A percentile compares a stretch with the other conserved stretches of the same genome.
These are phyloP conservation scores for Daphoenositta chrysoptera DNA, from an alignment of 2,113 vertebrate species.

Conservation along the genomic window DNA sequence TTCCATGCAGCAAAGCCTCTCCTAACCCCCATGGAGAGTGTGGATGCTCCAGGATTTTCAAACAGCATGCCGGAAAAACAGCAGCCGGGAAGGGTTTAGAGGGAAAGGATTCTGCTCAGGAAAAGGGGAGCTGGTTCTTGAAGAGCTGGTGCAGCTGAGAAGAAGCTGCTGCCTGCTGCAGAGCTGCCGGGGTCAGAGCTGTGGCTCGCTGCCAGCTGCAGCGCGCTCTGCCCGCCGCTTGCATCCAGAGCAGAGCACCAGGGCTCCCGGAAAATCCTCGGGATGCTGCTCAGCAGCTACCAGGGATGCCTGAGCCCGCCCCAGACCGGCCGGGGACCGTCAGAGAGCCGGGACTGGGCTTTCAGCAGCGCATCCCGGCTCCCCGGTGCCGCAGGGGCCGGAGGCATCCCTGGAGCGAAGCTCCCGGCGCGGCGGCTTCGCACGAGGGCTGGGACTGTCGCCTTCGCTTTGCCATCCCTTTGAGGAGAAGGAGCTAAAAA, in stretches of 20 bases:
- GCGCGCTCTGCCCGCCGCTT: background rate
- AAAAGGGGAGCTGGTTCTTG: background rate
- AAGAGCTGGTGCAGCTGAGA: background rate
- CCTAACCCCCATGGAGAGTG: fast-evolving
- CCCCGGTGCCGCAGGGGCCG: background rate
- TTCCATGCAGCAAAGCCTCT: background rate
- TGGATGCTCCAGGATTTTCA: background rate
- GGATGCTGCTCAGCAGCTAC: background rate
- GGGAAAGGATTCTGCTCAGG: background rate
- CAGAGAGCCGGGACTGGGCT: fast-evolving
- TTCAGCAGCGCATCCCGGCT: background rate
- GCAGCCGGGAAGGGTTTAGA: background rate
- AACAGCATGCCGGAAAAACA: background rate
- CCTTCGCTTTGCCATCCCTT: background rate
- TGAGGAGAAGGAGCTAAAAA: conserved; percentile 48
- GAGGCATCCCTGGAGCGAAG: background rate
- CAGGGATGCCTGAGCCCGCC: background rate
- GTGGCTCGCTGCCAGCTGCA: background rate
- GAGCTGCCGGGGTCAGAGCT: background rate
- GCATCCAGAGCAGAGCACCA: background rate
- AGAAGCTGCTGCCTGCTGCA: background rate
- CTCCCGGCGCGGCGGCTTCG: background rate
- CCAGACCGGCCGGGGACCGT: fast-evolving
- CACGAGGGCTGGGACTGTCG: background rate
- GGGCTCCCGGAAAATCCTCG: background rate